A percentile compares a stretch with the other conserved stretches of the same genome.
phyloP scores from a whole-genome alignment of 2,113 vertebrate genomes.

The Leptosomus discolor region DNA sequence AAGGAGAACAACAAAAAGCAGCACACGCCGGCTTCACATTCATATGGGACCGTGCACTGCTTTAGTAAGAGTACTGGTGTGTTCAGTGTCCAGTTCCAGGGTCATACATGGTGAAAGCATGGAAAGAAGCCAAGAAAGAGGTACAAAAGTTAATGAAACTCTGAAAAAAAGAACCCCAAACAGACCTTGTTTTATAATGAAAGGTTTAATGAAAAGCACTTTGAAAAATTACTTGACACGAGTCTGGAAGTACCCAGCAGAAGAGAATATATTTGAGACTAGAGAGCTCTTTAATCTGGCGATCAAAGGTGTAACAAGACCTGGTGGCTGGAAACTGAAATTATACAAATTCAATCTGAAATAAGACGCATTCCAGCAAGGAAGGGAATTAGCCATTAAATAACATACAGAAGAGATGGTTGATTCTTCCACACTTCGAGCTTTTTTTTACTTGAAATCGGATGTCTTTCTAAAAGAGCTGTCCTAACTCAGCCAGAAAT shows the following conservation, averaged over 20 bases:
- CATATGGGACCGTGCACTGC: neutral
- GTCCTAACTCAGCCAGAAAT: neutral
- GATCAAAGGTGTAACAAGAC: slow-evolving; percentile 24
- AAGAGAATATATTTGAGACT: slow-evolving; percentile 19
- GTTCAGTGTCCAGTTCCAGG: neutral
- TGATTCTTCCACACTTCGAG: neutral
- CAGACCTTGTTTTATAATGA: neutral
- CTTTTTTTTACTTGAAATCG: neutral
- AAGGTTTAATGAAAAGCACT: neutral
- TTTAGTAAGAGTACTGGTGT: neutral
- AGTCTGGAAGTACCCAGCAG: slow-evolving; percentile 12
- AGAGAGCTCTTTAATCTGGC: slow-evolving; percentile 44
- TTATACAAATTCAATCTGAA: slow-evolving; percentile 46
- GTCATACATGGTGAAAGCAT: neutral
- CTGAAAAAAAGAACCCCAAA: neutral
- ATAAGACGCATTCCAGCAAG: neutral
- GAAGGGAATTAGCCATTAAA: neutral
- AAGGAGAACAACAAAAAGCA: neutral
- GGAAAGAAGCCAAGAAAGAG: neutral
- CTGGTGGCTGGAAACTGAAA: slow-evolving; percentile 35
- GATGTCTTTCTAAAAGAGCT: neutral
- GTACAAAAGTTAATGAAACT: neutral
- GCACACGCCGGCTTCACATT: neutral
- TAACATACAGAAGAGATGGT: neutral
- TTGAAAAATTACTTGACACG: slow-evolving; percentile 16